A percentile compares a stretch with the other conserved stretches of the same genome.
Conservation (phyloP, 2,797 vertebrate genomes). For the Yasuhikotakia modesta region DNA sequence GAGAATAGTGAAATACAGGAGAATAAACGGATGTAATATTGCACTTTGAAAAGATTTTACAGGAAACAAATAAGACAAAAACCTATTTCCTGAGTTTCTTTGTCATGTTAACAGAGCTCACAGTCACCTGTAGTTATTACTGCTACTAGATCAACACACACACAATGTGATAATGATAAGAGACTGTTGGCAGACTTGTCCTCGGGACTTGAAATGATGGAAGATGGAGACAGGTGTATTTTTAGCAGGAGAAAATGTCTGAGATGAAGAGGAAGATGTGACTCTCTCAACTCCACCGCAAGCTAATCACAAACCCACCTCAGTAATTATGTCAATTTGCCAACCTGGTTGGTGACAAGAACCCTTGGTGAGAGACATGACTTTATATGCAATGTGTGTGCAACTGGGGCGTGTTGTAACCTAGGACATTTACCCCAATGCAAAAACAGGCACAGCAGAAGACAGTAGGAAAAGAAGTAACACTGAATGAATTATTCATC, state of each 20-base stretch:
- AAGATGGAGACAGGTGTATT: conserved; percentile 41
- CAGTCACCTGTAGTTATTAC: conserved; percentile 20
- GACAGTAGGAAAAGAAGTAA: neutral
- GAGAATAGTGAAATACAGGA: neutral
- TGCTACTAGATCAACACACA: conserved; percentile 33
- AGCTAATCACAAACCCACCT: conserved; percentile 50
- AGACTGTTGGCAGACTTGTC: conserved; percentile 42
- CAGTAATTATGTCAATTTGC: conserved; percentile 54
- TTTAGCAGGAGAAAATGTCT: conserved; percentile 26
- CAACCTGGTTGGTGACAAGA: conserved; percentile 45
- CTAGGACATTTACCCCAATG: conserved; percentile 7
- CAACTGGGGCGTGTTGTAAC: neutral
- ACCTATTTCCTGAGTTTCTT: conserved; percentile 4
- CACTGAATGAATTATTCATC: conserved; percentile 22
- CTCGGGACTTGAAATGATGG: conserved; percentile 40
- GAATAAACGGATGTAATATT: neutral
- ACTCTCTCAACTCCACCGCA: conserved; percentile 31
- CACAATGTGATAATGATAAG: conserved; percentile 44
- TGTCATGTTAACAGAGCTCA: neutral
- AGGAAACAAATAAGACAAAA: conserved; percentile 25
- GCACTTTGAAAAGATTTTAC: conserved; percentile 9
- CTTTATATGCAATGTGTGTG: conserved; percentile 32
- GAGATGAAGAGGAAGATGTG: conserved; percentile 34
- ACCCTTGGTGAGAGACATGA: conserved; percentile 53
- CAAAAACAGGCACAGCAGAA: conserved; percentile 15